Base-by-base conservation (phyloP, 2,888 invertebrate species). In the Xanthia togata region DNA sequence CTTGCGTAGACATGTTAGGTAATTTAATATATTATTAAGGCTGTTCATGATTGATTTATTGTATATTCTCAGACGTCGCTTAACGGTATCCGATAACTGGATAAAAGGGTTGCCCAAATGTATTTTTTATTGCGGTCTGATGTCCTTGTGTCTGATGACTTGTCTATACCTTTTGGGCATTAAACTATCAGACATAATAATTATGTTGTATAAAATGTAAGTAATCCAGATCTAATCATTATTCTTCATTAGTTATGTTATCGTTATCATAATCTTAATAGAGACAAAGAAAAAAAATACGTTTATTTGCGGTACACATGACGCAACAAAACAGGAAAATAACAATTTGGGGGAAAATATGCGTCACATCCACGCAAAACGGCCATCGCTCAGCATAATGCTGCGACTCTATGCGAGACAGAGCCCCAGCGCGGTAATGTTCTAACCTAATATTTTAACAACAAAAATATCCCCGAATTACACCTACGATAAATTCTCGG, bases 1-100 rank as follows among this genome's bases (percentile, higher is more conserved):
- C 14, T 76, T 3, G n/a, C 38, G 9, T 79, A 31, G 79, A 68
- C 57, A 59, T 47, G 26, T 67, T 31, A 12, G 47, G 31, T 79
- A 67, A 57, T 79, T 59, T 76, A 79, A 59, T 79, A n/a, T n/a
- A 35, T 50, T 71, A 80, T 35, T 35, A 60, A 23, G 31, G n/a
- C 26, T 23, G 11, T 41, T 44, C 81, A 26, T 80, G 59, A 71
- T 53, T 71, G 59, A 76, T 76, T 76, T 76, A 80, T 79, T 57
- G n/a, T 60, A 70, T 71, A 59, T 60, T 76, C 59, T 71, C 59
- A 20, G 41, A 12, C n/a, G 14, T 70, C 79, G 53, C 20, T 50
- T 79, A 68, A 26, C 41, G n/a, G 26, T 67, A 67, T 71, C 71
- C 53, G 41, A 44, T 80, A 72, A 23, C 23, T 44, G 12, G 35